Percentiles rank a stretch among this genome's conserved stretches.
Evolutionary conservation across 2,113 vertebrate genomes (phyloP).

Genomic region (Paratilapia polleni): DNA sequence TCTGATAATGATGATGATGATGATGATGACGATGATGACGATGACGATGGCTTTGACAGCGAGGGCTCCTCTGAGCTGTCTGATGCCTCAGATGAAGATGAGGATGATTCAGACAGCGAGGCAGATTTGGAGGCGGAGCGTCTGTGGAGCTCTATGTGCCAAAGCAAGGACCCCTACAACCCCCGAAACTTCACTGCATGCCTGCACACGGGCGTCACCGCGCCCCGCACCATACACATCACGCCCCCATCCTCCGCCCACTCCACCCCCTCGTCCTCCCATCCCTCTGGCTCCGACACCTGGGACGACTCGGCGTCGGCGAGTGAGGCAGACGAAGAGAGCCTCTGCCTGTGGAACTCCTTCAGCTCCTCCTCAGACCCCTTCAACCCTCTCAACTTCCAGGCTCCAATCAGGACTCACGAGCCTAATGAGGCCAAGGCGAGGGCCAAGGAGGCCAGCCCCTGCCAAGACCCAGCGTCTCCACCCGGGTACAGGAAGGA

Average conservation of each 20-base stretch:
- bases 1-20: slow-evolving; percentile 65
- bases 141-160: slow-evolving; percentile 86
- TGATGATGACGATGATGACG: neutral
- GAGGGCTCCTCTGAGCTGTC: slow-evolving; percentile 81
- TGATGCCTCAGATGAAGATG: slow-evolving; percentile 63
- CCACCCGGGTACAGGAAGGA: slow-evolving; percentile 48
- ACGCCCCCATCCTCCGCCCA: slow-evolving; percentile 46
- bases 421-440: slow-evolving; percentile 12
- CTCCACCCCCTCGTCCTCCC: slow-evolving; percentile 11
- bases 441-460: neutral
- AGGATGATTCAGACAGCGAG: slow-evolving; percentile 36
- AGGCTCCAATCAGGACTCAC: slow-evolving; percentile 82
- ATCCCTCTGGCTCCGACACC: slow-evolving; percentile 32
- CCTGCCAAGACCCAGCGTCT: neutral
- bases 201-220: slow-evolving; percentile 70
- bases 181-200: slow-evolving; percentile 89
- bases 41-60: slow-evolving; percentile 88
- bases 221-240: slow-evolving; percentile 13
- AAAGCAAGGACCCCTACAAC: slow-evolving; percentile 87
- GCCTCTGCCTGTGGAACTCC: slow-evolving; percentile 85
- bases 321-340: slow-evolving; percentile 86
- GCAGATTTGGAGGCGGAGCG: slow-evolving; percentile 76
- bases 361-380: slow-evolving; percentile 88
- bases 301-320: slow-evolving; percentile 72
- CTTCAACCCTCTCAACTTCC: slow-evolving; percentile 91